These are phyloP conservation scores for Melanophora roralis DNA, from an alignment of 2,888 invertebrate genomes.

Conservation along the genomic window DNA sequence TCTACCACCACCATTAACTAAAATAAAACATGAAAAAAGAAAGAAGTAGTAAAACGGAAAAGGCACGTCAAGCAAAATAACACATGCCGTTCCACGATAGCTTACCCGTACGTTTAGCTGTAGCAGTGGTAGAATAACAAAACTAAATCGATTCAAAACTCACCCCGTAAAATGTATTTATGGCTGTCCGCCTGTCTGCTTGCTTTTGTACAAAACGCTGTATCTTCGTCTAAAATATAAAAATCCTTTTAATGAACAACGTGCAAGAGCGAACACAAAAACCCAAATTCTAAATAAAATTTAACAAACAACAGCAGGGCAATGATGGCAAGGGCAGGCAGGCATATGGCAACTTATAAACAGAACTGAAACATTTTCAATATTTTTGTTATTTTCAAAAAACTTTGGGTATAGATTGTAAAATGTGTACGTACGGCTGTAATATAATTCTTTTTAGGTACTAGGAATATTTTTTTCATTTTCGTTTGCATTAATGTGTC, in stretches of 20 bases:
- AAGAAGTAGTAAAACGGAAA: conserved; percentile 45
- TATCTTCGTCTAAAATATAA: conserved; percentile 23
- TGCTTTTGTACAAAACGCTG: background rate
- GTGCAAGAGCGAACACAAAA: conserved; percentile 9
- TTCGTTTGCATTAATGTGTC: too few relatives aligned
- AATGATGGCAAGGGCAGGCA: too few relatives aligned
- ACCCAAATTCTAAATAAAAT: conserved; percentile 45
- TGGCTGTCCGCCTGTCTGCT: conserved; percentile 5
- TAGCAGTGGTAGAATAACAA: conserved; percentile 40
- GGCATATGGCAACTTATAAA: conserved; percentile 60
- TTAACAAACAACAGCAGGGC: conserved; percentile 49
- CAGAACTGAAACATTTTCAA: conserved; percentile 7
- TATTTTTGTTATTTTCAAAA: conserved; percentile 42
- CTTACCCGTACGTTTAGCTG: conserved; percentile 36
- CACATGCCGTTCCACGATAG: conserved; percentile 56
- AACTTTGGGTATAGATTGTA: conserved; percentile 33
- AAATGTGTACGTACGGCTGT: conserved; percentile 18
- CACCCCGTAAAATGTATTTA: conserved; percentile 49
- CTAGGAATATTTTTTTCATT: too few relatives aligned
- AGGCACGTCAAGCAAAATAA: conserved; percentile 59
- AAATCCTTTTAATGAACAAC: conserved; percentile 46
- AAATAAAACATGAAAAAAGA: conserved; percentile 11
- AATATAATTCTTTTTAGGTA: conserved; percentile 44
- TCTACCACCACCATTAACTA: conserved; percentile 28
- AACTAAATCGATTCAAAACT: conserved; percentile 56